Conservation (phyloP, 2,888 invertebrate genomes). For the Alentia gelatinosa region DNA sequence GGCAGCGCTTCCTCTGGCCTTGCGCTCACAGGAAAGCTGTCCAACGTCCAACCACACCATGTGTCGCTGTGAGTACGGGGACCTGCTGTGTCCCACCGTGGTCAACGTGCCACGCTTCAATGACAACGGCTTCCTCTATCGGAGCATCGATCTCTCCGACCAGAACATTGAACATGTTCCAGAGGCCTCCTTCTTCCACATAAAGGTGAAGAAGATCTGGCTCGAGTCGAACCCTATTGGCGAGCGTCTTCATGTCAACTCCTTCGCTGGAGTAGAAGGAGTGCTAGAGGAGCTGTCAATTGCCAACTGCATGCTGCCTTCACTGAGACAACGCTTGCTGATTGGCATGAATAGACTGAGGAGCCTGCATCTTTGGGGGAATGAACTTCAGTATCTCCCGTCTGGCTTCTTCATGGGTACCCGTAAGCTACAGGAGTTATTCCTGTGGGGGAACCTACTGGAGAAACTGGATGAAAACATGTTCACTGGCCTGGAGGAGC, state of each 20-base stretch:
- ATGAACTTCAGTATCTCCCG: slow-evolving; percentile 60
- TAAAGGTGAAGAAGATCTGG: slow-evolving; percentile 61
- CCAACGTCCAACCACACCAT: slow-evolving; percentile 36
- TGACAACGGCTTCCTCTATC: slow-evolving; percentile 56
- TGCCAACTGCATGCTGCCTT: slow-evolving; percentile 57
- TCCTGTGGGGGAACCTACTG: slow-evolving; percentile 65
- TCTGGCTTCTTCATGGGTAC: slow-evolving; percentile 61
- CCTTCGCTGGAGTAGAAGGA: slow-evolving; percentile 60
- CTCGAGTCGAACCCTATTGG: slow-evolving; percentile 63
- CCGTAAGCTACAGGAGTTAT: slow-evolving; percentile 58
- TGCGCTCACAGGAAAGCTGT: slow-evolving; percentile 31
- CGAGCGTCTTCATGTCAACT: slow-evolving; percentile 57
- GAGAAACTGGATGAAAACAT: slow-evolving; percentile 59
- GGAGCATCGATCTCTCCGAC: slow-evolving; percentile 57
- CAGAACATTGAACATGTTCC: slow-evolving; percentile 60
- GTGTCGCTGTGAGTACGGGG: slow-evolving; percentile 52
- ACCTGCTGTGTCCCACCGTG: slow-evolving; percentile 23
- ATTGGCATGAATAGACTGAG: slow-evolving; percentile 58
- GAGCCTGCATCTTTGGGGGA: slow-evolving; percentile 64
- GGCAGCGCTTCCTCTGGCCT: slow-evolving; percentile 8
- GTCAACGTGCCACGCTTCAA: slow-evolving; percentile 59
- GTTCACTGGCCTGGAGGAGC: slow-evolving; percentile 62
- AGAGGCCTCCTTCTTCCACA: slow-evolving; percentile 59
- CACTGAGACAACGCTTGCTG: slow-evolving; percentile 59
- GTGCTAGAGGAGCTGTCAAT: slow-evolving; percentile 63